phyloP scores from a whole-genome alignment of 2,797 vertebrate species.

The Cirrhinus mrigala region DNA sequence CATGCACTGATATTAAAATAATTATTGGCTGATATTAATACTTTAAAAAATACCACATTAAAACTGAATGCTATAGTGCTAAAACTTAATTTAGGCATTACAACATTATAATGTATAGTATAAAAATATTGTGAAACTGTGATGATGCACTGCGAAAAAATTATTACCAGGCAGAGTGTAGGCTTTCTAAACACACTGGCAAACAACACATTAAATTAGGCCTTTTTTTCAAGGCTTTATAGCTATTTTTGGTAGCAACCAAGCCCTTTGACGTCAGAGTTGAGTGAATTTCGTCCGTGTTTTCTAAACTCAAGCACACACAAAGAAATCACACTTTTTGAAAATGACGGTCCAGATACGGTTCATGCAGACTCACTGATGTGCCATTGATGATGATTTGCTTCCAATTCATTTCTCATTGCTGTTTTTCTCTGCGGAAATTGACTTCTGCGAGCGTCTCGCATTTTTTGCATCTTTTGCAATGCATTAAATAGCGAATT shows the following conservation, averaged over 20 bases:
- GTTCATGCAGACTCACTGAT: not conserved
- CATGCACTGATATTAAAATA: not conserved
- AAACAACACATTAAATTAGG: not conserved
- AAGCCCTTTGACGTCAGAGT: not conserved
- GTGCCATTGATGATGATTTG: not conserved
- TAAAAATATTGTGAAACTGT: constrained; percentile 1
- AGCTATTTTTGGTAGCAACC: not conserved
- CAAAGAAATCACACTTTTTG: not conserved
- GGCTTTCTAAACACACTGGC: not conserved
- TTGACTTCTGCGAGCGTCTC: not conserved
- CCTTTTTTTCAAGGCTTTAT: not conserved
- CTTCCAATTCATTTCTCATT: not conserved
- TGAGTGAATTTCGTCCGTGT: not conserved
- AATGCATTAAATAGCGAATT: not conserved
- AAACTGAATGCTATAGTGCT: not conserved
- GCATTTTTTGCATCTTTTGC: not conserved
- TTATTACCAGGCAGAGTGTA: not conserved
- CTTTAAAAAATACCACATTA: not conserved
- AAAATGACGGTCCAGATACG: not conserved
- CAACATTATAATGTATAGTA: not conserved
- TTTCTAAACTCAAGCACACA: not conserved
- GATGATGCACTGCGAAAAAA: not conserved
- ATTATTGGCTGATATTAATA: not conserved
- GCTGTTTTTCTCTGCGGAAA: not conserved
- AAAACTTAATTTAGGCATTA: not conserved